These are phyloP conservation scores for Carassius carassius DNA, from an alignment of 2,113 vertebrate species.

Conservation along the genomic window DNA sequence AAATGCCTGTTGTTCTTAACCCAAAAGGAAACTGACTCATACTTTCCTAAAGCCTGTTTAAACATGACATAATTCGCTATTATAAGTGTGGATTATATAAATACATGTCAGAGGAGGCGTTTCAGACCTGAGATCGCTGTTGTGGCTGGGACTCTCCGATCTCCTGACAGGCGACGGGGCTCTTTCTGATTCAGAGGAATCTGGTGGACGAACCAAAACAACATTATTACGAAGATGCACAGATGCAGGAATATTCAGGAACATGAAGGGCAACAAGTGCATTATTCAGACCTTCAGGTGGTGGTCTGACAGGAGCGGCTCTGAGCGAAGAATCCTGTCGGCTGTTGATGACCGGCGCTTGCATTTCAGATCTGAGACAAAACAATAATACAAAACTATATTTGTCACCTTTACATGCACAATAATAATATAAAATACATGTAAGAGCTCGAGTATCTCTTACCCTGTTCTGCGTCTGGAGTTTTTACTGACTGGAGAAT, in stretches of 20 bases:
- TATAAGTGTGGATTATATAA: background rate
- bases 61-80: background rate
- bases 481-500: slow-evolving; percentile 40
- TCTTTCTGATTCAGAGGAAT: slow-evolving; percentile 71
- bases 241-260: background rate
- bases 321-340: slow-evolving; percentile 58
- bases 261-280: background rate
- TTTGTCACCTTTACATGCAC: background rate
- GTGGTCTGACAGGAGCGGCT: slow-evolving; percentile 55
- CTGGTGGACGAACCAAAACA: slow-evolving; percentile 53
- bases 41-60: background rate
- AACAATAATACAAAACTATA: background rate
- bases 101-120: background rate
- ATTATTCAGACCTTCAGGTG: slow-evolving; percentile 65
- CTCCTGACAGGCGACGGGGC: slow-evolving; percentile 67
- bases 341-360: slow-evolving; percentile 29
- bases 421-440: background rate
- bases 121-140: slow-evolving; percentile 62
- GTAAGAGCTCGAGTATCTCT: slow-evolving; percentile 15
- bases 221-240: background rate
- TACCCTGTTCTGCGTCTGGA: slow-evolving; percentile 62
- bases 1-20: background rate
- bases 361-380: slow-evolving; percentile 60
- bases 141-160: slow-evolving; percentile 70
- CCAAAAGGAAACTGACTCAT: background rate